Evolutionary conservation across 2,113 vertebrate species (phyloP).

Genomic region (Peromyscus polionotus): DNA sequence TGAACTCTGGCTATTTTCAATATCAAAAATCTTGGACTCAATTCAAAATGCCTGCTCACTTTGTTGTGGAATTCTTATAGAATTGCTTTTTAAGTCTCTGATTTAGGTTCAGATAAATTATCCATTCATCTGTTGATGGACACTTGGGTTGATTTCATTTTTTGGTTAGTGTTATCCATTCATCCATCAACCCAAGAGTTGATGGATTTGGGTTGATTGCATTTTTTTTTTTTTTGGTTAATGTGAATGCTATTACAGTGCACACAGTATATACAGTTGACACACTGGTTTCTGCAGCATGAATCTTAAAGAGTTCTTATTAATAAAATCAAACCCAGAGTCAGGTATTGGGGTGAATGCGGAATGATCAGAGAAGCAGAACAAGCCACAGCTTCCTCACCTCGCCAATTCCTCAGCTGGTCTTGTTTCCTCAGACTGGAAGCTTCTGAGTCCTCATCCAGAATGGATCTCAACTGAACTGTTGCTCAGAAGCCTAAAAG

Average conservation of each 20-base stretch:
- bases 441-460: too few species aligned
- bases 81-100: not conserved
- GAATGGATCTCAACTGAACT: too few species aligned
- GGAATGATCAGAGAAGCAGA: too few species aligned
- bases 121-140: not conserved
- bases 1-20: not conserved
- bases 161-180: not conserved
- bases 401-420: too few species aligned
- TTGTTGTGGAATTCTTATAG: not conserved
- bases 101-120: not conserved
- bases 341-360: too few species aligned
- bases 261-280: not conserved
- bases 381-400: too few species aligned
- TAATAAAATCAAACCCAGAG: too few species aligned
- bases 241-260: not conserved
- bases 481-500: too few species aligned
- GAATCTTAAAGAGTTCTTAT: too few species aligned
- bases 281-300: not conserved
- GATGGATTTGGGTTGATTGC: not conserved
- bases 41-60: not conserved
- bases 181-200: not conserved
- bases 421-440: too few species aligned
- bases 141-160: not conserved
- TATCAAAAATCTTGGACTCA: not conserved
- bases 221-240: not conserved